Base-by-base conservation (phyloP, 64 coral and sea anemone species). In the Exaiptasia diaphana region DNA sequence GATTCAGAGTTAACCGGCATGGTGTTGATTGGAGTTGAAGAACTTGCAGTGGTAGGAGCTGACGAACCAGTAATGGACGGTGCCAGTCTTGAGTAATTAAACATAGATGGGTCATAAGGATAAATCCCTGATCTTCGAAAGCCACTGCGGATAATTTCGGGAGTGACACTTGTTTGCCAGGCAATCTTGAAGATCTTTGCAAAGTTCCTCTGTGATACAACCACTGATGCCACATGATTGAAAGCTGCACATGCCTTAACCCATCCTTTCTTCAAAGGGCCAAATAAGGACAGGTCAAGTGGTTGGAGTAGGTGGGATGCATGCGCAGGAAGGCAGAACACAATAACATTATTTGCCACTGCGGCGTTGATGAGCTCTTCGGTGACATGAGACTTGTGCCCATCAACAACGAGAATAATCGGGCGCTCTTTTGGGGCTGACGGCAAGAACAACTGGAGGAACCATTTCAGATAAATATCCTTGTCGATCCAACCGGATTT, bases 381-480 rank as follows among this genome's bases (percentile, higher is more conserved):
- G 3, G 75, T 78, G 9, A 58, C n/a, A 20, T 60, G 33, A 2
- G 32, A 34, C 15, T 36, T 38, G 22, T 61, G 53, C 20, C 50
- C 75, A 78, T 78, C 75, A 39, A 78, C 32, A 37, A 78, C 13
- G 5, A 78, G 18, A 0, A 78, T 34, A 14, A 24, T 42, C 13
- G 70, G 70, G 38, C 70, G 37, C 49, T 74, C 70, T 26, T 20
- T 27, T 74, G 70, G 70, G 37, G 49, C 49, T 31, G 70, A 74
- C 18, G 70, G 70, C 24, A 74, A 44, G 14, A 74, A 74, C 7
- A 74, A 27, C 15, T 74, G 38, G 7, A 14, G 37, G 30, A 74
- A 74, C 70, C 70, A 45, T 44, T 74, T 74, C 13, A 74, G 15
- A 74, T 74, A 74, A 3, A 74, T 39, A 22, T 74, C 70, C 4